phyloP scores from a whole-genome alignment of 2,797 vertebrate species.

The Tokudaia tokunoshimensis region DNA sequence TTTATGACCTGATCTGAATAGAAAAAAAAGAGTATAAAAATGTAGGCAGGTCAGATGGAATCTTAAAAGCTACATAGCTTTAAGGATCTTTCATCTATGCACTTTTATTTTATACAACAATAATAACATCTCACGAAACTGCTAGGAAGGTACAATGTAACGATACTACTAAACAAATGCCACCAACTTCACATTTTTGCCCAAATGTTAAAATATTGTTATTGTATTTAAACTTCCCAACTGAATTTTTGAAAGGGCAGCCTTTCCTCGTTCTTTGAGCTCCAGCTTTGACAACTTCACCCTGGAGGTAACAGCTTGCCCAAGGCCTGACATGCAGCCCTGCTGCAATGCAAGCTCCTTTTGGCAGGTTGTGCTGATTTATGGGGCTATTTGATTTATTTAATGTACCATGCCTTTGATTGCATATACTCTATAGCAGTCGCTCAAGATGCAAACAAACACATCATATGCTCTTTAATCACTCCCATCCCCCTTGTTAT shows the following conservation, averaged over 20 bases:
- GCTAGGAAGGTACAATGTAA: neutral
- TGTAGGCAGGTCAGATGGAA: neutral
- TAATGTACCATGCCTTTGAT: conserved; percentile 78
- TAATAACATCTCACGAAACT: conserved; percentile 43
- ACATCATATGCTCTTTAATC: conserved; percentile 80
- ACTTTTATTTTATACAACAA: neutral
- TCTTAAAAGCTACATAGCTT: neutral
- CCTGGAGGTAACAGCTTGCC: conserved; percentile 68
- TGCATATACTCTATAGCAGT: conserved; percentile 73
- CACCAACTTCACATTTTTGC: neutral
- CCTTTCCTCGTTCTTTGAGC: conserved; percentile 12
- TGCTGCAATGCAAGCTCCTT: conserved; percentile 54
- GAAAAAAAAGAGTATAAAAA: neutral
- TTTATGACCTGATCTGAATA: neutral
- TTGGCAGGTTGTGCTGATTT: conserved; percentile 78
- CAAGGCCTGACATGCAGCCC: conserved; percentile 42
- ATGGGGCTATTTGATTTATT: conserved; percentile 80
- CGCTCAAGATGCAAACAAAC: conserved; percentile 81
- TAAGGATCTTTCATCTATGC: neutral
- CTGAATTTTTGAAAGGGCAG: neutral
- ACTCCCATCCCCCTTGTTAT: conserved; percentile 74
- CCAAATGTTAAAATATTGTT: conserved; percentile 30
- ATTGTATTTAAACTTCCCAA: neutral
- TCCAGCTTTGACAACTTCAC: conserved; percentile 57
- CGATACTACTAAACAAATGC: conserved; percentile 12